Conservation (phyloP, 2,797 vertebrate species). For the Graptemys geographica region DNA sequence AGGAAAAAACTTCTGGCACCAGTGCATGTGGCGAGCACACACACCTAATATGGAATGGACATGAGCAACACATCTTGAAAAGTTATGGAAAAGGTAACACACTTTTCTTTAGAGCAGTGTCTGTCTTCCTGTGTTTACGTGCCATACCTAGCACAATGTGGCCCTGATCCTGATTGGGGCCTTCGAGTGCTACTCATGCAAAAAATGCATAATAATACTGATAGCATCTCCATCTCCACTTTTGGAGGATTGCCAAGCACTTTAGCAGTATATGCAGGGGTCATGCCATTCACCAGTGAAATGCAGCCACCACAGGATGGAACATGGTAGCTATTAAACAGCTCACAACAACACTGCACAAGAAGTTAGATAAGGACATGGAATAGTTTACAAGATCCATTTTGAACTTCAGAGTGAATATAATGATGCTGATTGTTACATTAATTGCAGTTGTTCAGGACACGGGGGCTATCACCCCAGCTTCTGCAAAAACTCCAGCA, state of each 20-base stretch:
- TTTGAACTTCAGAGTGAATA: neutral
- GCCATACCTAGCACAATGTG: neutral
- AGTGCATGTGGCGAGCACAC: too few species aligned
- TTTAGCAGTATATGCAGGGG: fast-evolving
- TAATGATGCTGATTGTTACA: neutral
- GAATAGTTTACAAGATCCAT: neutral
- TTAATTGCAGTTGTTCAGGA: neutral
- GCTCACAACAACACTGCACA: neutral
- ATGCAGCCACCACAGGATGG: neutral
- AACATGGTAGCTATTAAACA: neutral
- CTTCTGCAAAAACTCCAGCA: neutral
- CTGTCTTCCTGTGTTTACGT: fast-evolving
- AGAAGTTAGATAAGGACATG: fast-evolving
- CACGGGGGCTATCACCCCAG: neutral
- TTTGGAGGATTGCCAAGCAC: neutral
- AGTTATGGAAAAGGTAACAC: too few species aligned
- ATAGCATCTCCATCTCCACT: too few species aligned
- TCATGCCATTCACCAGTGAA: fast-evolving
- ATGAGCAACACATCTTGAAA: too few species aligned
- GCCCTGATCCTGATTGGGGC: fast-evolving
- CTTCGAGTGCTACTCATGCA: neutral
- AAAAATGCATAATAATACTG: neutral
- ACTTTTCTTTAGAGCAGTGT: neutral
- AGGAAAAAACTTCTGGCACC: too few species aligned
- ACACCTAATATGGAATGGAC: too few species aligned